A percentile compares a stretch with the other conserved stretches of the same genome.
phyloP scores from a whole-genome alignment of 2,797 vertebrate genomes.

The Halcyon chelicuti region DNA sequence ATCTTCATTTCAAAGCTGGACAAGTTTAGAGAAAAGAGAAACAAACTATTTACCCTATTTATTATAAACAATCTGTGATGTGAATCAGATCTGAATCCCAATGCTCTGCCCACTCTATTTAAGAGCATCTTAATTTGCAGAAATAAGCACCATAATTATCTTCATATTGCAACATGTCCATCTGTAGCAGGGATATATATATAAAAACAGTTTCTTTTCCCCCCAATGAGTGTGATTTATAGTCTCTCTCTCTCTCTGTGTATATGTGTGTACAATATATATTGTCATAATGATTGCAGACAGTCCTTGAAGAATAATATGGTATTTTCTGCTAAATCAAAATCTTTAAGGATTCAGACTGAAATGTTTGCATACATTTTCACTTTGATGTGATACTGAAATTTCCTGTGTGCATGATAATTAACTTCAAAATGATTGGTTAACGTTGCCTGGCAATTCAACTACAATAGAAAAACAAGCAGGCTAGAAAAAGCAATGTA shows the following conservation, averaged over 20 bases:
- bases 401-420: background rate
- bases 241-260: background rate
- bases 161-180: background rate
- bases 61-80: background rate
- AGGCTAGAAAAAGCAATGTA: background rate
- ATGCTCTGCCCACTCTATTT: background rate
- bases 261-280: background rate
- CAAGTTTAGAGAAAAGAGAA: background rate
- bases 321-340: background rate
- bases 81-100: background rate
- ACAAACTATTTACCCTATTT: background rate
- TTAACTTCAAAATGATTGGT: background rate
- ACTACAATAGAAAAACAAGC: background rate
- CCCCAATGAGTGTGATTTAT: background rate
- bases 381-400: background rate
- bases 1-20: background rate
- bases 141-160: background rate
- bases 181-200: background rate
- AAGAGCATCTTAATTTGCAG: background rate
- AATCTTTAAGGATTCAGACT: background rate
- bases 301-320: background rate
- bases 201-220: background rate
- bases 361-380: background rate
- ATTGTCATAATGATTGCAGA: background rate
- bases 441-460: background rate